Evolutionary conservation across 2,888 invertebrate genomes (phyloP), one percentile per base, ranked within the genome.

Genomic region (Brachypalpus laphriformis): DNA sequence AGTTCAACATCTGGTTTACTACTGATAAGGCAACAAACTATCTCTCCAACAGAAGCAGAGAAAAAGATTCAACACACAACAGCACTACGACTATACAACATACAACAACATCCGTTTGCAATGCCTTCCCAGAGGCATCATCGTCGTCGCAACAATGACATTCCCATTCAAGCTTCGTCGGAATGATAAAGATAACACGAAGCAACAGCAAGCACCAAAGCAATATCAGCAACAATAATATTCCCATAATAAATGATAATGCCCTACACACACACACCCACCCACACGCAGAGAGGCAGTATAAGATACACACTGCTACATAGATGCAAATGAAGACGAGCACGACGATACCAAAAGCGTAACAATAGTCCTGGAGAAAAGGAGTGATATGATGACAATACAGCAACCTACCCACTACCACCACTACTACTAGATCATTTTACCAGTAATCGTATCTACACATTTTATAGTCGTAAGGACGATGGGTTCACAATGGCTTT

Each of bases 201-300:
- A 83, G 80, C 83, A 83, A 83, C 83, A 83, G 57, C 59, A 45
- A 77, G 57, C 71, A 63, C 56, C 57, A 68, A 51, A 65, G 76
- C 74, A 51, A 68, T 80, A 83, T 83, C 83, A 80, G 80, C 80
- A 83, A 83, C 83, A 83, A 83, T 83, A 83, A 83, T 83, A 83
- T 80, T 80, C 80, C 57, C 80, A 70, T 75, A 80, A 83, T 75
- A 74, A 83, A 83, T 75, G 83, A 80, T 83, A 83, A 83, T 80
- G 70, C 57, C 45, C 20, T 31, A n/a, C 56, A 49, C 42, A 74
- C 28, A 56, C 22, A 70, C 63, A 49, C 25, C 56, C 20, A 49
- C 42, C 68, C 20, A 63, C 22, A 70, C 63, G 42, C 25, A 61
- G 31, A 11, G 8, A 37, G 9, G 1, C 37, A 9, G n/a, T n/a